Conservation (phyloP, 2,113 vertebrate species). For the Halcyon senegalensis region DNA sequence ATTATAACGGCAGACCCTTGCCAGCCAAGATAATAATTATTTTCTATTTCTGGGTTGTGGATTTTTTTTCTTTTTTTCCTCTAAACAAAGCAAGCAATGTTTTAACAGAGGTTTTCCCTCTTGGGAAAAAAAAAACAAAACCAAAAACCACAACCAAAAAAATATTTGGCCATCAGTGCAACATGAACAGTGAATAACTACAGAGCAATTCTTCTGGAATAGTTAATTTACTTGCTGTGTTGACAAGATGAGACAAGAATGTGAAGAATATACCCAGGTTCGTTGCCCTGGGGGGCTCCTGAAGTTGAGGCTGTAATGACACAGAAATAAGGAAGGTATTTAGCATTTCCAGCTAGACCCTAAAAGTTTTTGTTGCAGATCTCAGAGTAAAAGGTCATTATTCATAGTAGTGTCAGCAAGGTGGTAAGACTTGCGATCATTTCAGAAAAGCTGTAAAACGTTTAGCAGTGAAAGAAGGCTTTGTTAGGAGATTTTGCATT, state of each 20-base stretch:
- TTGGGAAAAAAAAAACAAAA: not conserved
- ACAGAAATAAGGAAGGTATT: constrained; percentile 5
- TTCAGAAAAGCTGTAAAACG: constrained; percentile 17
- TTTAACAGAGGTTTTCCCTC: not conserved
- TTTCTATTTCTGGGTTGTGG: not conserved
- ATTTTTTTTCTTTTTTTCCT: not conserved
- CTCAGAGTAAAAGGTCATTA: constrained; percentile 19
- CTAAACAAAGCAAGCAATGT: not conserved
- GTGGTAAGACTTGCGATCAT: not conserved
- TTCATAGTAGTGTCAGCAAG: not conserved
- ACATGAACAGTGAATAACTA: not conserved
- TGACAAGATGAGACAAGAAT: not conserved
- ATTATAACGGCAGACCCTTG: not conserved
- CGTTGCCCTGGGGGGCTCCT: not conserved
- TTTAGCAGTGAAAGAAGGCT: not conserved
- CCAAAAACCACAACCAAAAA: not conserved
- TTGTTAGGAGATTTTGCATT: not conserved
- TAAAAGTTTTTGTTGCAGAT: constrained; percentile 27
- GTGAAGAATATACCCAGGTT: constrained; percentile 9
- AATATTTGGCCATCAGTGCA: not conserved
- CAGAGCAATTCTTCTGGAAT: not conserved
- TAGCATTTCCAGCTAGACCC: constrained; percentile 8
- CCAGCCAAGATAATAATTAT: not conserved
- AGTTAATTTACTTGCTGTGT: constrained; percentile 11
- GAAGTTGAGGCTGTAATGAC: not conserved